Evolutionary conservation across 2,797 vertebrate genomes (phyloP).

Genomic region (Odontamblyopus rebecca): DNA sequence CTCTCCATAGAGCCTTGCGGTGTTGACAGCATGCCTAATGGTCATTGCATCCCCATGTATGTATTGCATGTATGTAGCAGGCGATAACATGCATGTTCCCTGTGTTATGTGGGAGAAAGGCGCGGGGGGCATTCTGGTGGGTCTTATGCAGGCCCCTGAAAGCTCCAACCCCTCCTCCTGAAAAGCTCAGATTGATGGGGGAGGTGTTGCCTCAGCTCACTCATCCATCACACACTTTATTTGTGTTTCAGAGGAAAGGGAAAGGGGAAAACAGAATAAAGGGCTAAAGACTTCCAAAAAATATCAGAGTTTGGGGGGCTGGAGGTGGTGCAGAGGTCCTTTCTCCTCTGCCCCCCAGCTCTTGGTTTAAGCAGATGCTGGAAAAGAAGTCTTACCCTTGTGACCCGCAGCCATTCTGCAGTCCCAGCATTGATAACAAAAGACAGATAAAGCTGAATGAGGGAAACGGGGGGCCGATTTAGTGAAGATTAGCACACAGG

Average conservation of each 20-base stretch:
- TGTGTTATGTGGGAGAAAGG: slow-evolving; percentile 23
- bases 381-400: slow-evolving; percentile 71
- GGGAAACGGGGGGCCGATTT: slow-evolving; percentile 44
- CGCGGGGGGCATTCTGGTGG: slow-evolving; percentile 49
- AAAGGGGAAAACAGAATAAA: slow-evolving; percentile 61
- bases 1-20: neutral
- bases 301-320: slow-evolving; percentile 69
- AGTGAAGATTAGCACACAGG: slow-evolving; percentile 64
- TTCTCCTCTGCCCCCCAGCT: slow-evolving; percentile 39
- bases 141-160: slow-evolving; percentile 63
- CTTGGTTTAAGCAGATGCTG: slow-evolving; percentile 63
- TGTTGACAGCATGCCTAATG: slow-evolving; percentile 17
- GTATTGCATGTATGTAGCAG: slow-evolving; percentile 12
- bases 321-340: slow-evolving; percentile 53
- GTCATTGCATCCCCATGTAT: slow-evolving; percentile 14
- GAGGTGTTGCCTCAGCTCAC: slow-evolving; percentile 77
- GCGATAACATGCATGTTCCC: slow-evolving; percentile 21
- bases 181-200: slow-evolving; percentile 74
- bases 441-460: slow-evolving; percentile 72
- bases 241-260: slow-evolving; percentile 77
- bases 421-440: slow-evolving; percentile 70
- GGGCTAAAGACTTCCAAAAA: slow-evolving; percentile 74
- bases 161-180: slow-evolving; percentile 51
- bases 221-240: slow-evolving; percentile 83
- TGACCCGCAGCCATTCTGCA: slow-evolving; percentile 63